phyloP scores from a whole-genome alignment of 2,888 invertebrate genomes.

The Yponomeuta evonymella region DNA sequence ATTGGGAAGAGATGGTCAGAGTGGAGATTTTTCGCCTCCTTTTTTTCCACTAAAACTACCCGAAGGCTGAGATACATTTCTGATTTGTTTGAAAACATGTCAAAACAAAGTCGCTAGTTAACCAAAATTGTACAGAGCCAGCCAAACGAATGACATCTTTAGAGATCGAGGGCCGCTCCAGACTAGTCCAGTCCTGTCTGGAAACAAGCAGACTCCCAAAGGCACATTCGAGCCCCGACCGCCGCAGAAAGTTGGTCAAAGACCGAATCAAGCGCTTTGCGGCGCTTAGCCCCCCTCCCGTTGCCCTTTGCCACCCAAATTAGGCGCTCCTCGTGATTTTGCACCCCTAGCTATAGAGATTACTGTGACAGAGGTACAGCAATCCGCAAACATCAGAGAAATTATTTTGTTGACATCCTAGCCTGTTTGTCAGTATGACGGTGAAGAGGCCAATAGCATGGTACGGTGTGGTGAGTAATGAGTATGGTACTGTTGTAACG shows the following conservation, averaged over 20 bases:
- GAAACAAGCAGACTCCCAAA: neutral
- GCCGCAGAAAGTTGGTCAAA: conserved; percentile 14
- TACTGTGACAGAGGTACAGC: too few species aligned
- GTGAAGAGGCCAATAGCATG: too few species aligned
- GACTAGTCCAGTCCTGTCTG: neutral
- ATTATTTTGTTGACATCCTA: too few species aligned
- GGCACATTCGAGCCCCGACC: neutral
- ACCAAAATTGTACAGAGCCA: neutral
- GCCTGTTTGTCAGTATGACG: too few species aligned
- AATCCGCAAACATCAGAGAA: too few species aligned
- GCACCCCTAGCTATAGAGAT: neutral
- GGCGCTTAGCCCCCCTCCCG: conserved; percentile 34
- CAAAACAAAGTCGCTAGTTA: neutral
- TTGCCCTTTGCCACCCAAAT: conserved; percentile 66
- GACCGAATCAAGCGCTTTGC: conserved; percentile 6
- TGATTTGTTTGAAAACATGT: too few species aligned
- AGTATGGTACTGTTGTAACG: too few species aligned
- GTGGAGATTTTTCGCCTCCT: too few species aligned
- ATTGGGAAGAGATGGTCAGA: too few species aligned
- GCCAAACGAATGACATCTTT: neutral
- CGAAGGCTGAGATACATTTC: too few species aligned
- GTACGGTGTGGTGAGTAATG: too few species aligned
- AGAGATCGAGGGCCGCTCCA: neutral
- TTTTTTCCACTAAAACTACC: too few species aligned
- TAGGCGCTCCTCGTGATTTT: conserved; percentile 33